These are phyloP conservation scores for Strongylocentrotus purpuratus DNA, from an alignment of 35 echinoderm and acorn worm species.

Conservation along the genomic window DNA sequence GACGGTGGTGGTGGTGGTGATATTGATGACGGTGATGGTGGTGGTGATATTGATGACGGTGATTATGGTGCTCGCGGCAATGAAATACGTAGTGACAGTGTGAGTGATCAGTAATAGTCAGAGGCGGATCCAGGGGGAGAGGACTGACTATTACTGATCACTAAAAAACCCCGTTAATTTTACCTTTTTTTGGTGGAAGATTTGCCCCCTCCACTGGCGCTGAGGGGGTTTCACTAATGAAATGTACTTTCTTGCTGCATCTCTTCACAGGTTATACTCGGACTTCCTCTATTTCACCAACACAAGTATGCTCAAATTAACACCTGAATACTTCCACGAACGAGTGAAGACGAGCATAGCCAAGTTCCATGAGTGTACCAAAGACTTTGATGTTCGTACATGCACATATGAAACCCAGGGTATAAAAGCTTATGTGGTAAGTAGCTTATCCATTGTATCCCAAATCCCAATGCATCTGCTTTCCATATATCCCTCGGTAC, in stretches of 20 bases:
- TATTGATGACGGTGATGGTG: background rate
- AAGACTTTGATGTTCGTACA: background rate
- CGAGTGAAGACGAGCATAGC: background rate
- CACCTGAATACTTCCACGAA: conserved; percentile 32
- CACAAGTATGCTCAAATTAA: background rate
- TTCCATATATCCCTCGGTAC: no score
- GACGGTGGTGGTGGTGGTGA: background rate
- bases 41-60: background rate
- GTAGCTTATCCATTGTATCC: background rate
- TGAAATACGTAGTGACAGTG: background rate
- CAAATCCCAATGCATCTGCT: no score
- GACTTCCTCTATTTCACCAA: conserved; percentile 30
- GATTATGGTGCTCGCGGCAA: background rate
- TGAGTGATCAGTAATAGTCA: background rate
- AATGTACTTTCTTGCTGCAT: background rate
- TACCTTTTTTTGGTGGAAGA: no score
- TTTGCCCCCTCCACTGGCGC: no score
- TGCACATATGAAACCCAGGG: background rate
- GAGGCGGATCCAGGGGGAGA: no score
- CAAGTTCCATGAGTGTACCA: background rate
- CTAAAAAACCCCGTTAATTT: no score
- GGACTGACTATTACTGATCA: no score
- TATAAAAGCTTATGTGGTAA: background rate
- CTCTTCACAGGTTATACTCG: conserved; percentile 21
- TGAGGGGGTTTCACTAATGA: background rate